These are phyloP conservation scores for Botia kubotai DNA, from an alignment of 2,797 vertebrate species.

Conservation along the genomic window DNA sequence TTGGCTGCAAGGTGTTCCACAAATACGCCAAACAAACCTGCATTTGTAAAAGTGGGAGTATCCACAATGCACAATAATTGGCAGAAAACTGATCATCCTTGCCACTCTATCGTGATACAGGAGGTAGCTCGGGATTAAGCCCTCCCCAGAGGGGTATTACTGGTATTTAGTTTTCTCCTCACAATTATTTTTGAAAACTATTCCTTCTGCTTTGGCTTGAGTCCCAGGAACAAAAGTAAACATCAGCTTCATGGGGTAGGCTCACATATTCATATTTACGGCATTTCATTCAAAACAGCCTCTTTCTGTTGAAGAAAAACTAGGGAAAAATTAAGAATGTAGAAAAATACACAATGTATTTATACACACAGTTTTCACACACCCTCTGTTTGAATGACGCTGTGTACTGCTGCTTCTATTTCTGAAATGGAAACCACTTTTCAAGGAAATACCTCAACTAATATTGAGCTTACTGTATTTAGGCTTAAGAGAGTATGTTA, in stretches of 20 bases:
- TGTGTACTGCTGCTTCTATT: constrained; percentile 73
- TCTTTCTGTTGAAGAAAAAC: constrained; percentile 75
- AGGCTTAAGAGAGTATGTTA: constrained; percentile 60
- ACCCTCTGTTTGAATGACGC: constrained; percentile 72
- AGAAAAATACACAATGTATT: constrained; percentile 74
- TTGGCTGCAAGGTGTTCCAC: constrained; percentile 23
- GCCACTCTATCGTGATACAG: constrained; percentile 51
- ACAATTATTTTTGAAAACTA: constrained; percentile 81
- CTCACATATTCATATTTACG: constrained; percentile 80
- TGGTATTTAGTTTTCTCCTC: constrained; percentile 73
- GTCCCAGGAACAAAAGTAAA: constrained; percentile 79
- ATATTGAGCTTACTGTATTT: constrained; percentile 74
- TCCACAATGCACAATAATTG: constrained; percentile 31
- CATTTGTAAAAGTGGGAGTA: constrained; percentile 22
- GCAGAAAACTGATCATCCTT: constrained; percentile 36
- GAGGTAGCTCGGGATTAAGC: constrained; percentile 67
- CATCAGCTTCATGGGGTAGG: constrained; percentile 71
- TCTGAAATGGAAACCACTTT: constrained; percentile 65
- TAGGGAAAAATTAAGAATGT: constrained; percentile 69
- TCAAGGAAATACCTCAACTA: constrained; percentile 68
- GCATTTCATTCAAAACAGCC: constrained; percentile 78
- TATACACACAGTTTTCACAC: constrained; percentile 73
- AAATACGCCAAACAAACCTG: constrained; percentile 24
- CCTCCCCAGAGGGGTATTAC: constrained; percentile 73
- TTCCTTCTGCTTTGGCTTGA: constrained; percentile 74